These are phyloP conservation scores for Percina caprodes DNA, from an alignment of 2,113 vertebrate species.

Conservation along the genomic window DNA sequence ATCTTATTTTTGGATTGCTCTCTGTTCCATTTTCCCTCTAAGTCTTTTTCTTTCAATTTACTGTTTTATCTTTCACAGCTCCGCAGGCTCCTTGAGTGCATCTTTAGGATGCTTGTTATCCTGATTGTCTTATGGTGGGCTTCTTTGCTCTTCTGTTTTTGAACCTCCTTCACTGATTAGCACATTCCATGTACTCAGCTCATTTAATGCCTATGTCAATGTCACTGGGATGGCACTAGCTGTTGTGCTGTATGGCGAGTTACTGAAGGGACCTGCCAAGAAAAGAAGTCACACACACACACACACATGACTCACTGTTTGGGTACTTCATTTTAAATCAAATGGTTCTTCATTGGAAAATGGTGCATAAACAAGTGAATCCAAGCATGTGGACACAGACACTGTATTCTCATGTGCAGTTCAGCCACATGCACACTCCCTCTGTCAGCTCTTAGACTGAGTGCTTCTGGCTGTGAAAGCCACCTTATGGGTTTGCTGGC, in stretches of 20 bases:
- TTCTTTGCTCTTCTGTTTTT: not conserved
- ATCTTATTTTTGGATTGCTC: constrained; percentile 26
- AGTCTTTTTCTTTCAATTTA: not conserved
- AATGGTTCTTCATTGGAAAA: constrained; percentile 22
- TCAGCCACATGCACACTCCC: constrained; percentile 21
- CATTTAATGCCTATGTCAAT: constrained; percentile 19
- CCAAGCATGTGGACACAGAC: not conserved
- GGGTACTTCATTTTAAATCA: constrained; percentile 47
- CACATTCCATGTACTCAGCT: constrained; percentile 1
- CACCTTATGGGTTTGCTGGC: constrained; percentile 56
- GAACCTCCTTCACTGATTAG: not conserved
- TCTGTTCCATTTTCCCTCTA: not conserved
- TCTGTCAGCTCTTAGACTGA: constrained; percentile 33
- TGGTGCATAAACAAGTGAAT: constrained; percentile 12
- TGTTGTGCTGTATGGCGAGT: not conserved
- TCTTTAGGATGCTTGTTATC: constrained; percentile 22
- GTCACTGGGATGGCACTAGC: not conserved
- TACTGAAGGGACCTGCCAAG: constrained; percentile 34
- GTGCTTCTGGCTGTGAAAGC: constrained; percentile 50
- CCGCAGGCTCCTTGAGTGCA: not conserved
- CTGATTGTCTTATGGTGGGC: constrained; percentile 6
- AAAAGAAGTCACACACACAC: constrained; percentile 5
- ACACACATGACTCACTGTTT: constrained; percentile 42
- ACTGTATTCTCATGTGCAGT: constrained; percentile 28
- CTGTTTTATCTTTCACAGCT: not conserved